A percentile compares a stretch with the other conserved stretches of the same genome.
Evolutionary conservation across 2,797 vertebrate genomes (phyloP).

Genomic region (Babyrousa celebensis): DNA sequence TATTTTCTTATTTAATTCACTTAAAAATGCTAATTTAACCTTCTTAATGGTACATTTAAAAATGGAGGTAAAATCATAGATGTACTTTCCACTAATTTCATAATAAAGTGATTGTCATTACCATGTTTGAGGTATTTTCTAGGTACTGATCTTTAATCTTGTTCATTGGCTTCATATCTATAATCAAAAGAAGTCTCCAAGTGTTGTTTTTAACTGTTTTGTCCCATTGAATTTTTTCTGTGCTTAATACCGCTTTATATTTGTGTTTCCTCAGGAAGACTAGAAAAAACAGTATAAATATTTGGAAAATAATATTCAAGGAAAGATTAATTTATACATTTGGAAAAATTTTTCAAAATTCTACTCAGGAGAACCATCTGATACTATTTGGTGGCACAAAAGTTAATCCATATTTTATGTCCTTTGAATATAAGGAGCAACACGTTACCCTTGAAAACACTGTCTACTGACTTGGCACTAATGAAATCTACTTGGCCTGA

Average conservation of each 20-base stretch:
- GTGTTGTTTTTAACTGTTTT: constrained; percentile 53
- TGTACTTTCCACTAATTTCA: background rate
- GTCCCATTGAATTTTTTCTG: background rate
- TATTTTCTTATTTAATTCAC: constrained; percentile 5
- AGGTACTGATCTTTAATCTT: constrained; percentile 14
- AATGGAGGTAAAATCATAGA: background rate
- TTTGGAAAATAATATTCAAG: constrained; percentile 35
- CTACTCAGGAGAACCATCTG: constrained; percentile 10
- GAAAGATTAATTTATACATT: constrained; percentile 44
- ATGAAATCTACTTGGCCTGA: constrained; percentile 44
- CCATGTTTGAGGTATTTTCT: constrained; percentile 8
- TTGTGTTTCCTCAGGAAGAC: constrained; percentile 21
- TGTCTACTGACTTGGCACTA: constrained; percentile 33
- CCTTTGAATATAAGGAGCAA: constrained; percentile 10
- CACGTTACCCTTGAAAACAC: background rate
- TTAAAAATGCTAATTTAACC: background rate
- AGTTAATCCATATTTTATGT: constrained; percentile 66
- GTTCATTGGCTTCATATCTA: background rate
- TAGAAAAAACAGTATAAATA: background rate
- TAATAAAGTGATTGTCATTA: constrained; percentile 29
- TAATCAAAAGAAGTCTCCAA: background rate
- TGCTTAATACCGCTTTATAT: background rate
- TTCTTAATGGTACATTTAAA: background rate
- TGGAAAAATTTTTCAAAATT: constrained; percentile 53
- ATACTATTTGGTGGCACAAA: constrained; percentile 28